phyloP scores from a whole-genome alignment of 2,113 vertebrate species.

The Rafetus swinhoei region DNA sequence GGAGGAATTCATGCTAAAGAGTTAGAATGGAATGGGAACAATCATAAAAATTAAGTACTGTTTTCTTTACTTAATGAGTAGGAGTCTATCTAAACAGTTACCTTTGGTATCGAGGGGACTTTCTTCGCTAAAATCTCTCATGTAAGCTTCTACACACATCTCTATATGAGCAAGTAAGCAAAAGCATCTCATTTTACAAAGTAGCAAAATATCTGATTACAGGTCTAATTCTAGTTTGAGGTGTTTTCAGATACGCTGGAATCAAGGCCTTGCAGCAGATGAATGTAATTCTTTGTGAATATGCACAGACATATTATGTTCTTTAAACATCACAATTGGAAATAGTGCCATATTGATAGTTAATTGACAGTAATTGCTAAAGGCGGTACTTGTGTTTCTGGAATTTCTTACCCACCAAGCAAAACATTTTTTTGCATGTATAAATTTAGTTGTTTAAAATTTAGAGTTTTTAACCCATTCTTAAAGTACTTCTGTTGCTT shows the following conservation, averaged over 20 bases:
- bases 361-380: slow-evolving; percentile 77
- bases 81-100: neutral
- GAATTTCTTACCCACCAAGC: slow-evolving; percentile 54
- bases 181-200: slow-evolving; percentile 62
- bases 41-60: neutral
- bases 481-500: neutral
- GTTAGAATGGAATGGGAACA: neutral
- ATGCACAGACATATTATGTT: slow-evolving; percentile 75
- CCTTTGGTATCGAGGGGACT: neutral
- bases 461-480: neutral
- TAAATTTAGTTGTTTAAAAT: neutral
- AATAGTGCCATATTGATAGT: slow-evolving; percentile 67
- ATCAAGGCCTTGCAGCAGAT: slow-evolving; percentile 74
- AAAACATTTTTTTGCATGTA: slow-evolving; percentile 46
- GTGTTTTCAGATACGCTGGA: slow-evolving; percentile 70
- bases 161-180: slow-evolving; percentile 61
- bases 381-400: slow-evolving; percentile 55
- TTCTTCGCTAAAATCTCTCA: slow-evolving; percentile 55
- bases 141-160: slow-evolving; percentile 29
- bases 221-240: slow-evolving; percentile 77
- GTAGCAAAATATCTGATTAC: slow-evolving; percentile 77
- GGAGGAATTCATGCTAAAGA: neutral
- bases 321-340: slow-evolving; percentile 76
- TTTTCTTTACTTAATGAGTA: accelerated
- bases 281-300: slow-evolving; percentile 76